Base-by-base conservation (phyloP, 2,797 vertebrate species). In the Chelon labrosus region DNA sequence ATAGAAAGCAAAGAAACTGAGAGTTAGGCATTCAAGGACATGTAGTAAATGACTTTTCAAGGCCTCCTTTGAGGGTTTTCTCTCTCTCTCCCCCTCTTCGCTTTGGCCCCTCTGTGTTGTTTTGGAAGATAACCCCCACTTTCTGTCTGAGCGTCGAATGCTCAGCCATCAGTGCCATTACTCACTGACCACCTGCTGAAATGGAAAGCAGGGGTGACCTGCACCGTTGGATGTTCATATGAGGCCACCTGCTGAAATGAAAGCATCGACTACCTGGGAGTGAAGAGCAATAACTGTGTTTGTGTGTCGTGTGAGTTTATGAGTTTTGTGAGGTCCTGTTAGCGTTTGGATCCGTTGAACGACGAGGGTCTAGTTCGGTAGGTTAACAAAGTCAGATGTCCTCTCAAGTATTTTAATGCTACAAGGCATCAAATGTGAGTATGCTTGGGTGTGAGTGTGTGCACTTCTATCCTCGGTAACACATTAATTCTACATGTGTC, bases 141-240 rank as follows among this genome's bases (percentile, higher is more conserved):
- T 86, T 85, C 67, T 84, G 76, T 82, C 79, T 72, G 70, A 80
- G 72, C 68, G 79, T 84, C 75, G 79, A 80, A 57, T 86, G 72
- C 73, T 85, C 80, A 85, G 77, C 84, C 87, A 86, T 88, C 80
- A 80, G 72, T 49, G 54, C 74, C 81, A 83, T 86, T 90, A 86
- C 79, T 87, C 27, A 35, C 78, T 77, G 83, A 83, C 86, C 91
- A 80, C 92, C 85, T 42, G 75, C 84, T 90, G 90, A 82, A 85
- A 83, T 78, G 61, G 78, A 89, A 87, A 91, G 78, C 83, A 79
- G 64, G 72, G 76, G 69, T 87, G 78, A 89, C 86, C 80, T 70
- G 85, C 46, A 52, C 60, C 4, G 13, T 46, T 42, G 75, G 44
- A 67, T 75, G 73, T 74, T 82, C 79, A 66, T 65, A 59, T 50